phyloP scores from a whole-genome alignment of 2,797 vertebrate species.

The Melopsittacus undulatus region DNA sequence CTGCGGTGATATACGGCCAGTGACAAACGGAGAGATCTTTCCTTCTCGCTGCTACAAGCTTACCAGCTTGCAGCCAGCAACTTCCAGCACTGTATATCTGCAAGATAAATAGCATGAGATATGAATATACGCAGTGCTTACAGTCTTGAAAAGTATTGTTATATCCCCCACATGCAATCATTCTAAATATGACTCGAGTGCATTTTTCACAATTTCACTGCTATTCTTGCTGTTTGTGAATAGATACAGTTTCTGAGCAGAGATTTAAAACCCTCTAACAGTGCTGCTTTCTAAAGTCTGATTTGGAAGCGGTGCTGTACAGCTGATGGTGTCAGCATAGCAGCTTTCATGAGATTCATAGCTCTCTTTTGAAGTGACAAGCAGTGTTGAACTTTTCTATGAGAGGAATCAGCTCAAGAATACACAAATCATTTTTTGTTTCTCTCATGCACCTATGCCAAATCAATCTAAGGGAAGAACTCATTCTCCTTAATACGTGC shows the following conservation, averaged over 20 bases:
- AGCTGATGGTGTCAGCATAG: conserved; percentile 53
- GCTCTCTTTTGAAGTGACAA: conserved; percentile 67
- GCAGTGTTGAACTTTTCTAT: conserved; percentile 47
- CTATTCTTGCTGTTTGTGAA: conserved; percentile 73
- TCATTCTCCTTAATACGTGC: conserved; percentile 16
- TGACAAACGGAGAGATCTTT: conserved; percentile 76
- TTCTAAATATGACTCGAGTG: conserved; percentile 72
- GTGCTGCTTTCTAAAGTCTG: conserved; percentile 33
- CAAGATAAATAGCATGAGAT: conserved; percentile 80
- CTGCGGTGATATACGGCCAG: conserved; percentile 79
- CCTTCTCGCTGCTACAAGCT: conserved; percentile 72
- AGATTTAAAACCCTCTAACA: conserved; percentile 74
- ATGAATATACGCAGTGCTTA: conserved; percentile 78
- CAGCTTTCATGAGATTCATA: conserved; percentile 67
- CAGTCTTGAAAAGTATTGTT: conserved; percentile 79
- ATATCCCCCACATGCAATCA: conserved; percentile 75
- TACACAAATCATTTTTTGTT: conserved; percentile 71
- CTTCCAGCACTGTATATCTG: conserved; percentile 76
- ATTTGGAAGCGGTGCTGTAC: conserved; percentile 45
- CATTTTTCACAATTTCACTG: conserved; percentile 80
- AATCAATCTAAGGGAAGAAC: conserved; percentile 60
- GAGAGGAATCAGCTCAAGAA: conserved; percentile 65
- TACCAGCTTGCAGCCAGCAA: conserved; percentile 73
- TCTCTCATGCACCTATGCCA: conserved; percentile 43
- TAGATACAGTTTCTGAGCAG: conserved; percentile 63